Evolutionary conservation across 1,140 invertebrate species (phyloP).

Genomic region (Aphidius ervi): DNA sequence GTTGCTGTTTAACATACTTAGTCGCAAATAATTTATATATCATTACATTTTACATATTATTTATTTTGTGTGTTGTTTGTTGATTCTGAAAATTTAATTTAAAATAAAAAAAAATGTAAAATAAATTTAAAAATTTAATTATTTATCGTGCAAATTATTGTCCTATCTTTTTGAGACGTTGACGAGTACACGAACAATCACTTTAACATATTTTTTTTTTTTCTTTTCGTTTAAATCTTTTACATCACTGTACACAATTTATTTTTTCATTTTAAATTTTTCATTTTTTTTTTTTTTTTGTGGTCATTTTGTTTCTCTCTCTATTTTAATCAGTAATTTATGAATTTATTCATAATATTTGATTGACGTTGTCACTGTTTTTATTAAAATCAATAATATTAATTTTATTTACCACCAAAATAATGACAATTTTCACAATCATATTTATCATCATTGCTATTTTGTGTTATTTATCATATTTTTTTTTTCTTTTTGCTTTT

Average conservation of each 20-base stretch:
- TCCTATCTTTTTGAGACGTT: constrained; percentile 36
- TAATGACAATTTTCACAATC: constrained; percentile 2
- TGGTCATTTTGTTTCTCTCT: constrained; percentile 29
- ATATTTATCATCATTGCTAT: constrained; percentile 16
- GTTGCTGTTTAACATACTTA: too few relatives aligned
- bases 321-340: constrained; percentile 25
- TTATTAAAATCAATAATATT: constrained; percentile 1
- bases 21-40: too few relatives aligned
- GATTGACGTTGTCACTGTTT: constrained; percentile 9
- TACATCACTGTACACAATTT: constrained; percentile 52
- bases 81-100: too few relatives aligned
- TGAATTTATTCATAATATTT: not conserved
- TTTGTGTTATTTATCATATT: not conserved
- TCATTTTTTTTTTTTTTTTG: constrained; percentile 19
- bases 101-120: too few relatives aligned
- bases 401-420: constrained; percentile 12
- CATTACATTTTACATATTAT: too few relatives aligned
- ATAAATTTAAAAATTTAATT: too few relatives aligned
- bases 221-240: constrained; percentile 23
- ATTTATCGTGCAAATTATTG: too few relatives aligned
- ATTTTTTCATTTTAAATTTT: constrained; percentile 6
- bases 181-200: constrained; percentile 49
- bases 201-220: constrained; percentile 19
- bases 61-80: too few relatives aligned
- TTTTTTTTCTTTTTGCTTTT: not conserved